These are phyloP conservation scores for Spea hammondii DNA, from an alignment of 2,797 vertebrate species.

Conservation along the genomic window DNA sequence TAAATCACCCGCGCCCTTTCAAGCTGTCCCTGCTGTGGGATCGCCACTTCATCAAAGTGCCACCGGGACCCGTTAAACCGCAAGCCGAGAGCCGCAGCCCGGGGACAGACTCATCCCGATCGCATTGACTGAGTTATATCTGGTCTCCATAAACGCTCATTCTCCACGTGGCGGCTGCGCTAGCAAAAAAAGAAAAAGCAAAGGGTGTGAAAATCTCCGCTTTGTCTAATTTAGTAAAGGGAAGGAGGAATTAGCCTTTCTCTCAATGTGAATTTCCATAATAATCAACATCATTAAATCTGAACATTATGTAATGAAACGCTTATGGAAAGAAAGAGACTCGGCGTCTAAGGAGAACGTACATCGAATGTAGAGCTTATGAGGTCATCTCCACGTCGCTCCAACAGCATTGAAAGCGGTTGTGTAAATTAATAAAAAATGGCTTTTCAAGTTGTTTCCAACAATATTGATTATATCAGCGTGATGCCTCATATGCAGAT, in stretches of 20 bases:
- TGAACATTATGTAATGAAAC: background rate
- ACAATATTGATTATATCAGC: too few species aligned
- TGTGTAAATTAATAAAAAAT: too few species aligned
- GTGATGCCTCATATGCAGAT: too few species aligned
- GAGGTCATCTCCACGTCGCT: too few species aligned
- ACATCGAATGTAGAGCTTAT: too few species aligned
- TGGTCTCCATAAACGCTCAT: background rate
- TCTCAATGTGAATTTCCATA: background rate
- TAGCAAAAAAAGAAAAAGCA: background rate
- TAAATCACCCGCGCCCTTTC: slow-evolving; percentile 70
- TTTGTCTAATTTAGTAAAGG: slow-evolving; percentile 31
- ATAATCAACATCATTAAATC: slow-evolving; percentile 22
- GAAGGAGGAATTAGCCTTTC: background rate
- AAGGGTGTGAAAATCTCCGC: slow-evolving; percentile 11
- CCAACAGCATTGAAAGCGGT: too few species aligned
- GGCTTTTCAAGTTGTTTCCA: too few species aligned
- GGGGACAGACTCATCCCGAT: background rate
- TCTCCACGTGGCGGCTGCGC: background rate
- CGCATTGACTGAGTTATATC: slow-evolving; percentile 26
- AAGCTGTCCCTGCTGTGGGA: slow-evolving; percentile 63
- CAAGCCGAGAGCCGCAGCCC: slow-evolving; percentile 29
- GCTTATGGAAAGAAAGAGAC: background rate
- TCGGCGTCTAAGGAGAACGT: too few species aligned
- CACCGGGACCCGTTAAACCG: background rate
- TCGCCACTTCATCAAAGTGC: slow-evolving; percentile 52